Conservation (phyloP, 2,113 vertebrate species). For the Forbesichthys agassizii region DNA sequence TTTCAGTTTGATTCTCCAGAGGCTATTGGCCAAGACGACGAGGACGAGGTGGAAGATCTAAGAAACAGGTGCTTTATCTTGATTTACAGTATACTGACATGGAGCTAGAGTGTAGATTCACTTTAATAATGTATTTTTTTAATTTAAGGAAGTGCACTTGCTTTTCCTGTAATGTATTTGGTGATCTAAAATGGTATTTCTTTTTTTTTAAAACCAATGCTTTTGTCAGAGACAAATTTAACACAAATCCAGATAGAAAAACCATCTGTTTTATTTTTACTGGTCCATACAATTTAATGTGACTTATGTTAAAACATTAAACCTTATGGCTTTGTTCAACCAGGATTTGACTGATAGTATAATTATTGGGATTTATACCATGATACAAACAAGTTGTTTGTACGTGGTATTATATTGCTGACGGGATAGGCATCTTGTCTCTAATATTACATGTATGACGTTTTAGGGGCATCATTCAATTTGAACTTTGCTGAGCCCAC, state of each 20-base stretch:
- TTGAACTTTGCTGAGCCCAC: conserved; percentile 23
- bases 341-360: conserved; percentile 11
- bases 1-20: conserved; percentile 69
- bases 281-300: background rate
- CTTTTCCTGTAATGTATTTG: background rate
- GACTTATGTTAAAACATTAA: too few species aligned
- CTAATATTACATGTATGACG: conserved; percentile 60
- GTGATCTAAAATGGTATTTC: background rate
- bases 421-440: conserved; percentile 41
- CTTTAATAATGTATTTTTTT: background rate
- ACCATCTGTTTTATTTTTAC: background rate
- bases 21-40: conserved; percentile 58
- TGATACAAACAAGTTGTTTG: conserved; percentile 58
- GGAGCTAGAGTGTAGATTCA: conserved; percentile 10
- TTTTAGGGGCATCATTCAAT: conserved; percentile 46
- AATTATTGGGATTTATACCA: conserved; percentile 23
- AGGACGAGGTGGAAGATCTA: conserved; percentile 80
- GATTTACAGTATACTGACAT: background rate
- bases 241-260: background rate
- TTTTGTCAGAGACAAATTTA: background rate
- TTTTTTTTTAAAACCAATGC: background rate
- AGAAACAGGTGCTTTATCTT: conserved; percentile 77
- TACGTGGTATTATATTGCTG: conserved; percentile 40
- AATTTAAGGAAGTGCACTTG: background rate
- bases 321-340: too few species aligned